Conservation (phyloP, 2,888 invertebrate genomes). For the Phyllotreta cruciferae region DNA sequence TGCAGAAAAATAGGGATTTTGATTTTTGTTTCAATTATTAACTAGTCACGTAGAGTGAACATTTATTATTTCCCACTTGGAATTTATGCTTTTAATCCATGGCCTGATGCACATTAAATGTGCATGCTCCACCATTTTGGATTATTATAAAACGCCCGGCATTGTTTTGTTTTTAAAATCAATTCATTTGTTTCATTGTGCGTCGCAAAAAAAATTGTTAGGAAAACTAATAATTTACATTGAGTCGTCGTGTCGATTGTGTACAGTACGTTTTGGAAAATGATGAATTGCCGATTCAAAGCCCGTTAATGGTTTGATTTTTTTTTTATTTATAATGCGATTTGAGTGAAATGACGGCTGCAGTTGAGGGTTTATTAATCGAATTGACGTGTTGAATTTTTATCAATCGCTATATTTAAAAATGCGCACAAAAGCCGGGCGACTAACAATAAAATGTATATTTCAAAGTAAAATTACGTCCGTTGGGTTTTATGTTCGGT, state of each 20-base stretch:
- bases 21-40: conserved; percentile 18
- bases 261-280: conserved; percentile 22
- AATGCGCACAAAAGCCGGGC: too few species aligned
- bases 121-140: conserved; percentile 27
- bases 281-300: conserved; percentile 12
- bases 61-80: conserved; percentile 14
- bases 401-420: background rate
- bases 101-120: conserved; percentile 30
- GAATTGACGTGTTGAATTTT: conserved; percentile 15
- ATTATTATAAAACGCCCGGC: conserved; percentile 35
- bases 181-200: conserved; percentile 30
- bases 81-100: conserved; percentile 31
- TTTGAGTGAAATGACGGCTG: conserved; percentile 18
- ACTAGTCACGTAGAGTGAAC: conserved; percentile 13
- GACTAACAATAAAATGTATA: too few species aligned
- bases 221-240: conserved; percentile 31
- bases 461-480: too few species aligned
- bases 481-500: too few species aligned
- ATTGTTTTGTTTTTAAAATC: conserved; percentile 36
- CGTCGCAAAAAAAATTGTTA: conserved; percentile 28
- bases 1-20: background rate
- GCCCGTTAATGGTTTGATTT: conserved; percentile 25
- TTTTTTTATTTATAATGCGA: conserved; percentile 7
- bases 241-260: conserved; percentile 25
- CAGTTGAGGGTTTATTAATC: conserved; percentile 16